Evolutionary conservation across 2,888 invertebrate genomes (phyloP).

Genomic region (Charanyca ferruginea): DNA sequence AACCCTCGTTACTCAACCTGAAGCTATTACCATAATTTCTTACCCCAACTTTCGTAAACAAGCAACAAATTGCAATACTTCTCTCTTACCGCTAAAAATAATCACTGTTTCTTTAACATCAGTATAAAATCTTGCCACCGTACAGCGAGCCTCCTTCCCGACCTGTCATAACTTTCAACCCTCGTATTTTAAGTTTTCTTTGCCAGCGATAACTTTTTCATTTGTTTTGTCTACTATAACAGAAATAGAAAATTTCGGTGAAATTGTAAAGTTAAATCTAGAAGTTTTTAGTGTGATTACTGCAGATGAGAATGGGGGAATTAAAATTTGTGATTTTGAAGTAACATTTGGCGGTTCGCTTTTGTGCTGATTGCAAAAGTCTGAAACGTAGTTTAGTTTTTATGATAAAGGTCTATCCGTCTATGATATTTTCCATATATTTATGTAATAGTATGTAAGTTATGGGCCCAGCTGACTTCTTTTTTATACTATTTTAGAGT

Average conservation of each 20-base stretch:
- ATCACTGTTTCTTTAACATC: slow-evolving; percentile 29
- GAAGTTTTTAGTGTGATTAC: slow-evolving; percentile 39
- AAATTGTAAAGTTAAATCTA: slow-evolving; percentile 33
- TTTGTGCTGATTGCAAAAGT: slow-evolving; percentile 31
- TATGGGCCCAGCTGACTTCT: no score
- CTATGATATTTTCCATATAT: no score
- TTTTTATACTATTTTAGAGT: no score
- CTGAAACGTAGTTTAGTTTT: slow-evolving; percentile 6
- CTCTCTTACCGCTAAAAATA: slow-evolving; percentile 36
- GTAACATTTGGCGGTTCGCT: slow-evolving; percentile 20
- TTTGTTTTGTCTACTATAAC: slow-evolving; percentile 52
- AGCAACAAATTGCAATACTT: slow-evolving; percentile 52
- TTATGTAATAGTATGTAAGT: no score
- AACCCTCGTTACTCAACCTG: slow-evolving; percentile 17
- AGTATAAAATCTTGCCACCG: slow-evolving; percentile 38
- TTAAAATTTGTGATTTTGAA: slow-evolving; percentile 38
- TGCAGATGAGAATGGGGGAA: slow-evolving; percentile 26
- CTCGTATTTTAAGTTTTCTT: slow-evolving; percentile 67
- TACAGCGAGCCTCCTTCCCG: slow-evolving; percentile 12
- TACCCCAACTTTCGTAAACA: slow-evolving; percentile 31
- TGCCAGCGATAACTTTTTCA: slow-evolving; percentile 61
- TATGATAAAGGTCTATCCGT: no score
- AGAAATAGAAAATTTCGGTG: slow-evolving; percentile 44
- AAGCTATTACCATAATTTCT: slow-evolving; percentile 39
- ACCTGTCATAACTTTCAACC: slow-evolving; percentile 67